A percentile compares a stretch with the other conserved stretches of the same genome.
phyloP scores from a whole-genome alignment of 2,113 vertebrate genomes.

The Romanogobio albipinnatus region DNA sequence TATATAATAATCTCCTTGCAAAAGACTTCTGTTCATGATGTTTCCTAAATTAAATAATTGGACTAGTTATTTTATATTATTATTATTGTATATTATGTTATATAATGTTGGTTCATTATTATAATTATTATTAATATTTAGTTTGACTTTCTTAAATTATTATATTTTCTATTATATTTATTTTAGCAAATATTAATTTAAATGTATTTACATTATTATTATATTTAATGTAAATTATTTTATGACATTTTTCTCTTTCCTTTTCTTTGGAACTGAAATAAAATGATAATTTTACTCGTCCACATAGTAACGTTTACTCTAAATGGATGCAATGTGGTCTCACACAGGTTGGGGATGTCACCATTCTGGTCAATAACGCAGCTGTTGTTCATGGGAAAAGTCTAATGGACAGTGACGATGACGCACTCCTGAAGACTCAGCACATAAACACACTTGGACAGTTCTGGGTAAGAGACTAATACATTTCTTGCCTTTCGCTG shows the following conservation, averaged over 20 bases:
- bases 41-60: background rate
- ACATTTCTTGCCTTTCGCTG: conserved; percentile 4
- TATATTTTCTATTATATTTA: background rate
- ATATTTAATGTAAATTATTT: background rate
- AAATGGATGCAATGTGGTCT: background rate
- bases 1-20: background rate
- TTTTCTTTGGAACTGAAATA: background rate
- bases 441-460: conserved; percentile 97
- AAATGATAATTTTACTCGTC: background rate
- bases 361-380: conserved; percentile 96
- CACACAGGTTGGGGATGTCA: conserved; percentile 95
- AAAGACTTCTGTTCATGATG: background rate
- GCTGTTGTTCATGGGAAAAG: conserved; percentile 97
- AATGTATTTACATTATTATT: background rate
- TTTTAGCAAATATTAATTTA: background rate
- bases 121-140: background rate
- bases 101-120: background rate
- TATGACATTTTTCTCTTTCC: background rate
- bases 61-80: background rate
- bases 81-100: background rate
- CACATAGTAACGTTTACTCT: background rate
- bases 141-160: background rate
- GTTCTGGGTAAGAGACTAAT: conserved; percentile 87
- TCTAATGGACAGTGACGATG: conserved; percentile 94
- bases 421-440: conserved; percentile 94